These are phyloP conservation scores for Phaethornis superciliosus DNA, from an alignment of 2,113 vertebrate species.

Conservation along the genomic window DNA sequence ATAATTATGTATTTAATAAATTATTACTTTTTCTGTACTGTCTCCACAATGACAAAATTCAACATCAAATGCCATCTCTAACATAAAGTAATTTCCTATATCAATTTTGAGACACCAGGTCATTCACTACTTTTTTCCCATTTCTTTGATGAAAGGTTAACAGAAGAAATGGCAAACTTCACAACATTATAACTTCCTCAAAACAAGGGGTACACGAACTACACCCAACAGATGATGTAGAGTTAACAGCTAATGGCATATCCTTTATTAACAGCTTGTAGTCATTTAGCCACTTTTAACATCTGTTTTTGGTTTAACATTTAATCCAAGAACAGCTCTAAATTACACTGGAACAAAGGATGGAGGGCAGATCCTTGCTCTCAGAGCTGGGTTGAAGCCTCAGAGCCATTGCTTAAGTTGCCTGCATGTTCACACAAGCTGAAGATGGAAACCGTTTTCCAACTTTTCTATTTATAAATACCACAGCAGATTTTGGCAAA, in stretches of 20 bases:
- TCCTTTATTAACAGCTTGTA: background rate
- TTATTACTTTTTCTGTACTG: background rate
- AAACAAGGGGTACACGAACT: background rate
- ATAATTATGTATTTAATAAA: background rate
- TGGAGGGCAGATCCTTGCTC: background rate
- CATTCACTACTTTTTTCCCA: background rate
- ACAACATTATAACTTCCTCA: background rate
- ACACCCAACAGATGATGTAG: background rate
- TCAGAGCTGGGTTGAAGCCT: background rate
- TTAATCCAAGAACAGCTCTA: background rate
- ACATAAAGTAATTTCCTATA: background rate
- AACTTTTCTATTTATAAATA: slow-evolving; percentile 19
- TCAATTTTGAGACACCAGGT: background rate
- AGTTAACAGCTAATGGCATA: background rate
- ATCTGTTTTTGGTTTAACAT: background rate
- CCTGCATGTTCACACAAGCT: background rate
- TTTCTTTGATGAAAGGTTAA: background rate
- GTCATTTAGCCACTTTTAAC: background rate
- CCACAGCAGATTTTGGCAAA: background rate
- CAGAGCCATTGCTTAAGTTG: background rate
- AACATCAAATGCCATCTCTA: background rate
- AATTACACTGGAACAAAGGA: background rate
- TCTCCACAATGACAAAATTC: background rate
- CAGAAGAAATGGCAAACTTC: background rate
- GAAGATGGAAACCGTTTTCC: background rate